Base-by-base conservation (phyloP, 2,888 invertebrate genomes). In the Ectemnius lituratus region DNA sequence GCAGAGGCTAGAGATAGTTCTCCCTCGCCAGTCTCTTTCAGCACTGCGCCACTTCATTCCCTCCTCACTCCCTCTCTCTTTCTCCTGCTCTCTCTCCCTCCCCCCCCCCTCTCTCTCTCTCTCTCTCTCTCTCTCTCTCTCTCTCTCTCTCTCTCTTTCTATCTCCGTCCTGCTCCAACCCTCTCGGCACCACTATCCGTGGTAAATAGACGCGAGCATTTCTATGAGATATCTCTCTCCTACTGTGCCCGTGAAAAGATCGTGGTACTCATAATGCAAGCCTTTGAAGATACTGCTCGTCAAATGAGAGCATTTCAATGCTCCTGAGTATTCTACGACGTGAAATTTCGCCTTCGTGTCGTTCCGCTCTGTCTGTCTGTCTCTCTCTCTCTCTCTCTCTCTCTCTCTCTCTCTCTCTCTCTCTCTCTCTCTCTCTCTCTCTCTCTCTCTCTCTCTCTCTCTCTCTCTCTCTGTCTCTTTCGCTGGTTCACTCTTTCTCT, bases 221-320 rank as follows among this genome's bases (percentile, higher is more conserved):
- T 86, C 82, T 79, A 79, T 80, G 84, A 76, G 73, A 78, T 78
- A 84, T 83, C 76, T 23, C 23, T 23, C 23, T 85, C 68, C 63
- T 62, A 66, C 77, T 66, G 66, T 67, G 73, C 73, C 77, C 61
- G 62, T 79, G 78, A 85, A 85, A 85, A 83, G 82, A 79, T 77
- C 77, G 67, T 74, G 71, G 70, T 75, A 73, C 79, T 83, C 75
- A 76, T 80, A 82, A 82, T 80, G 70, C 73, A 67, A 65, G 66
- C 70, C 79, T 83, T 83, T 80, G 75, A 79, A 60, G 67, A 75
- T 57, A 67, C 62, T 73, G 74, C 75, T 70, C 78, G 75, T 75
- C 73, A 73, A 81, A 85, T 71, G 79, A 85, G 75, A 68, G 73
- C 77, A 81, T 82, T 79, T 80, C 73, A 79, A 79, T 84, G 77